Evolutionary conservation across 1,140 invertebrate species (phyloP).

Genomic region (Pogonomyrmex californicus): DNA sequence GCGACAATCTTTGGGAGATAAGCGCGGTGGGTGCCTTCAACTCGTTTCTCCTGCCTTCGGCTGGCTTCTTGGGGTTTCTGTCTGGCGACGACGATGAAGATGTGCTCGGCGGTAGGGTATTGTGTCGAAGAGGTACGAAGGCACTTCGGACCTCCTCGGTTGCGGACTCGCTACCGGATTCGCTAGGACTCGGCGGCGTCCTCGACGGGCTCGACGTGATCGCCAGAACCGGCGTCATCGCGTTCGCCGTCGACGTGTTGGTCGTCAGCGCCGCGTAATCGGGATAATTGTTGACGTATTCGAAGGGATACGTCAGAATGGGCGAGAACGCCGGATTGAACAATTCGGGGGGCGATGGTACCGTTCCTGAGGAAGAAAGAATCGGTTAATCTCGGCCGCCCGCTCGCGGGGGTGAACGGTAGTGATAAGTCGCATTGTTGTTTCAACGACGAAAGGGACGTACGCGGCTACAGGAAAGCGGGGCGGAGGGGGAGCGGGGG

Average conservation of each 20-base stretch:
- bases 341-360: constrained; percentile 79
- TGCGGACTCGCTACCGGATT: constrained; percentile 83
- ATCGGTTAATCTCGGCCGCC: constrained; percentile 53
- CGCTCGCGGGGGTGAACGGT: neutral
- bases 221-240: constrained; percentile 22
- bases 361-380: constrained; percentile 78
- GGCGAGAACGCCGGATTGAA: constrained; percentile 80
- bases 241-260: neutral
- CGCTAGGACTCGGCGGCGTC: constrained; percentile 84
- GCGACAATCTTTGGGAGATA: constrained; percentile 83
- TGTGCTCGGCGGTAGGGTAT: constrained; percentile 78
- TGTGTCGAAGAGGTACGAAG: constrained; percentile 88
- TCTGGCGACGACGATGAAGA: constrained; percentile 87
- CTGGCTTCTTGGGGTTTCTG: constrained; percentile 74
- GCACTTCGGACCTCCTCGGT: constrained; percentile 92
- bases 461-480: constrained; percentile 56
- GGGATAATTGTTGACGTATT: constrained; percentile 80
- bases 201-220: constrained; percentile 74
- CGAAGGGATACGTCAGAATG: constrained; percentile 80
- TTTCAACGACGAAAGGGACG: constrained; percentile 38
- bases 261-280: constrained; percentile 71
- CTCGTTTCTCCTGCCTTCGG: constrained; percentile 85
- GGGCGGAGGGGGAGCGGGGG: constrained; percentile 27
- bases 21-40: constrained; percentile 88
- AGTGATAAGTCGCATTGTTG: constrained; percentile 55